These are phyloP conservation scores for Rhagonycha fulva DNA, from an alignment of 2,888 invertebrate genomes.

Conservation along the genomic window DNA sequence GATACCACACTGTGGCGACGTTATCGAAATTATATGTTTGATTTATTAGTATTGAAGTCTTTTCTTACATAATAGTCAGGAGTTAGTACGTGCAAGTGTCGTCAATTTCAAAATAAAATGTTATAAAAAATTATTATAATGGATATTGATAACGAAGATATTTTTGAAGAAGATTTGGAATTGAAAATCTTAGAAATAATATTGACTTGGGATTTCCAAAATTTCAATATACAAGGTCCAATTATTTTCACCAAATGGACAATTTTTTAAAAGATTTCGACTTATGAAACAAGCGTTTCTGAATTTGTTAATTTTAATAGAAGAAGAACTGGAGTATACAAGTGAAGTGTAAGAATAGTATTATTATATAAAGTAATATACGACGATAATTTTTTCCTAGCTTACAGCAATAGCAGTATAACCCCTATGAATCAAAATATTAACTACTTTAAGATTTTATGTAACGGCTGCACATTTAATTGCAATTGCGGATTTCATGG, in stretches of 20 bases:
- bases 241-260: conserved; percentile 6
- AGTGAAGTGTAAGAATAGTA: neutral
- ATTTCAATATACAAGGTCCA: neutral
- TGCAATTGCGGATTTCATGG: conserved; percentile 30
- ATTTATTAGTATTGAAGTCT: too few species aligned
- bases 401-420: conserved; percentile 25
- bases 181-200: neutral
- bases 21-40: too few species aligned
- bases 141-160: neutral
- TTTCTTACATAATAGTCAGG: too few species aligned
- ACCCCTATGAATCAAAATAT: conserved; percentile 31
- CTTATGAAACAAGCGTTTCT: neutral
- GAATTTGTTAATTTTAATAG: neutral
- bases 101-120: too few species aligned
- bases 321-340: neutral
- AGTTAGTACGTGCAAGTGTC: too few species aligned
- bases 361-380: too few species aligned
- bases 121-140: neutral
- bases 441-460: conserved; percentile 29
- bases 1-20: too few species aligned
- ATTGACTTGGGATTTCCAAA: conserved; percentile 2
- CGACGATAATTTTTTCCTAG: too few species aligned
- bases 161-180: neutral
- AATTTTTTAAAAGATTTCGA: neutral
- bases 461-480: conserved; percentile 24